Evolutionary conservation across 2,888 invertebrate genomes (phyloP).

Genomic region (Quadroppia sp.): DNA sequence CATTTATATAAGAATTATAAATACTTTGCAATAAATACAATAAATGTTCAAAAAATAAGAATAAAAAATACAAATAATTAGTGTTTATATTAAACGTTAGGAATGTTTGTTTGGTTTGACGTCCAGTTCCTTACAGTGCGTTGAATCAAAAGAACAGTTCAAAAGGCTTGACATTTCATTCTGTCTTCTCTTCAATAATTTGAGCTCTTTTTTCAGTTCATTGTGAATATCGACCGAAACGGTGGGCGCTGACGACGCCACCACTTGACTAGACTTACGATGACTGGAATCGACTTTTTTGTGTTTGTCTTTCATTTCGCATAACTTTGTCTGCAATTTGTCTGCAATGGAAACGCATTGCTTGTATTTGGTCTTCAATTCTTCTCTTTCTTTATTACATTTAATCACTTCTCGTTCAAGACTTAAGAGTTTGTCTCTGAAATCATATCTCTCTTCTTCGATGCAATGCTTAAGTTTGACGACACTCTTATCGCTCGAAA

Average conservation of each 20-base stretch:
- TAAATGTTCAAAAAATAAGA: neutral
- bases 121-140: constrained; percentile 14
- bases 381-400: constrained; percentile 36
- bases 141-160: constrained; percentile 33
- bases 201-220: constrained; percentile 30
- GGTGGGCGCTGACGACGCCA: neutral
- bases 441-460: constrained; percentile 42
- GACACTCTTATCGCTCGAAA: constrained; percentile 35
- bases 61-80: neutral
- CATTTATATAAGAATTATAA: too few relatives aligned
- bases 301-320: neutral
- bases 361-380: constrained; percentile 24
- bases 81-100: neutral
- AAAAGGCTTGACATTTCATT: constrained; percentile 9
- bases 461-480: constrained; percentile 18
- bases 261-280: constrained; percentile 10
- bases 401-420: constrained; percentile 31
- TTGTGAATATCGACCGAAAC: constrained; percentile 19
- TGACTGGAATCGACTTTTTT: neutral
- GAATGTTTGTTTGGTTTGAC: neutral
- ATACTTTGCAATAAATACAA: too few relatives aligned
- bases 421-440: constrained; percentile 17
- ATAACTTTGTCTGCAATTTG: constrained; percentile 24
- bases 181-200: constrained; percentile 31
- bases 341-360: constrained; percentile 28